Conservation (phyloP, 2,113 vertebrate genomes). For the Trochalopteron elliotii region DNA sequence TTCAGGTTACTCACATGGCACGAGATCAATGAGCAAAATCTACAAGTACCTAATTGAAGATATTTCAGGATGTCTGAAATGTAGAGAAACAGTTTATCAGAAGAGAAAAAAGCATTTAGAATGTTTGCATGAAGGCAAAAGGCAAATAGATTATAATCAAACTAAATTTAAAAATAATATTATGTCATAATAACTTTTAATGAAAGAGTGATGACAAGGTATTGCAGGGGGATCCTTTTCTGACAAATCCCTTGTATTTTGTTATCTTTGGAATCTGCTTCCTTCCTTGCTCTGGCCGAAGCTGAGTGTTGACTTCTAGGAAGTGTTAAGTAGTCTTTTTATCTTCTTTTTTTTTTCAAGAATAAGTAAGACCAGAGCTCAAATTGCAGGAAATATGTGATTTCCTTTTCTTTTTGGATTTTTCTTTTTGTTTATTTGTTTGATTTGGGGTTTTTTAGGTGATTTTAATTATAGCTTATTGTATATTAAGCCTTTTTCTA, state of each 20-base stretch:
- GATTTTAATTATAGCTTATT: background rate
- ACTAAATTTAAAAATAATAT: background rate
- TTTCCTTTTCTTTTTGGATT: background rate
- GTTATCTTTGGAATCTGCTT: constrained; percentile 34
- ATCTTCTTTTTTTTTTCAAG: background rate
- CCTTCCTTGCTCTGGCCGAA: background rate
- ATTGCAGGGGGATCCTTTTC: background rate
- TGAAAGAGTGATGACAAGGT: constrained; percentile 12
- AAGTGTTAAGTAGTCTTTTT: background rate
- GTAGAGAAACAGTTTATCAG: background rate
- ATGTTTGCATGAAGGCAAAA: background rate
- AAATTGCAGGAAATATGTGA: background rate
- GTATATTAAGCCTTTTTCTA: background rate
- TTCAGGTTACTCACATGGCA: background rate
- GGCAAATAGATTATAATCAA: background rate
- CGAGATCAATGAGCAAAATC: background rate
- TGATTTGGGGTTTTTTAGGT: background rate
- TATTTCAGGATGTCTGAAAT: background rate
- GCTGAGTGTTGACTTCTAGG: background rate
- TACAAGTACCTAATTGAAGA: background rate
- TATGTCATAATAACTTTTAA: background rate
- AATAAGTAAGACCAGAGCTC: background rate
- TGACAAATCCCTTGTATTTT: background rate
- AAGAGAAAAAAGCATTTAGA: background rate
- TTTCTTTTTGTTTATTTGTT: background rate